These are phyloP conservation scores for Platyscapa corneri DNA, from an alignment of 1,140 invertebrate species.

Conservation along the genomic window DNA sequence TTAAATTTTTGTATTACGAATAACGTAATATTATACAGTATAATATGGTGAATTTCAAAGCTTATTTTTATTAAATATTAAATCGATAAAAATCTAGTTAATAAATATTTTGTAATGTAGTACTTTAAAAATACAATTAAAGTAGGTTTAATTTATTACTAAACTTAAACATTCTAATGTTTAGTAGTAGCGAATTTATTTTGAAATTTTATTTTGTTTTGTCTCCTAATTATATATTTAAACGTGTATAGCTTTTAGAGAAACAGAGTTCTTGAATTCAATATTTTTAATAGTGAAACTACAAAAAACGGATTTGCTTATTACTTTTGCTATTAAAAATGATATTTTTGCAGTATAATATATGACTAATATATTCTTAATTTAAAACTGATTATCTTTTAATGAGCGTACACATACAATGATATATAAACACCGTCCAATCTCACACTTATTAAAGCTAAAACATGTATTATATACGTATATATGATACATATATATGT, in stretches of 20 bases:
- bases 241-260: too few relatives aligned
- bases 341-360: slow-evolving; percentile 32
- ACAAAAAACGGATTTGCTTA: slow-evolving; percentile 31
- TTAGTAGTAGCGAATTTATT: too few relatives aligned
- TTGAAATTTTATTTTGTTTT: too few relatives aligned
- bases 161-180: too few relatives aligned
- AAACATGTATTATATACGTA: not conserved
- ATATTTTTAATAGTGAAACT: slow-evolving; percentile 22
- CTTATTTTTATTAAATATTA: slow-evolving; percentile 35
- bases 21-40: not conserved
- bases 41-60: slow-evolving; percentile 39
- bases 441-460: too few relatives aligned
- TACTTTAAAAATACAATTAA: too few relatives aligned
- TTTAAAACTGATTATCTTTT: slow-evolving; percentile 48
- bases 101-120: too few relatives aligned
- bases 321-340: slow-evolving; percentile 48
- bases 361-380: slow-evolving; percentile 26
- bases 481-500: too few relatives aligned
- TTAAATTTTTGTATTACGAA: too few relatives aligned
- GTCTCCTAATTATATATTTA: too few relatives aligned
- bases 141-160: too few relatives aligned
- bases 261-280: not conserved
- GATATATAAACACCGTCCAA: too few relatives aligned
- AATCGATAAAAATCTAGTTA: not conserved
- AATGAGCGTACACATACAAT: not conserved